A percentile compares a stretch with the other conserved stretches of the same genome.
phyloP scores from a whole-genome alignment of 1,140 invertebrate species.

The Sycophaga agraensis region DNA sequence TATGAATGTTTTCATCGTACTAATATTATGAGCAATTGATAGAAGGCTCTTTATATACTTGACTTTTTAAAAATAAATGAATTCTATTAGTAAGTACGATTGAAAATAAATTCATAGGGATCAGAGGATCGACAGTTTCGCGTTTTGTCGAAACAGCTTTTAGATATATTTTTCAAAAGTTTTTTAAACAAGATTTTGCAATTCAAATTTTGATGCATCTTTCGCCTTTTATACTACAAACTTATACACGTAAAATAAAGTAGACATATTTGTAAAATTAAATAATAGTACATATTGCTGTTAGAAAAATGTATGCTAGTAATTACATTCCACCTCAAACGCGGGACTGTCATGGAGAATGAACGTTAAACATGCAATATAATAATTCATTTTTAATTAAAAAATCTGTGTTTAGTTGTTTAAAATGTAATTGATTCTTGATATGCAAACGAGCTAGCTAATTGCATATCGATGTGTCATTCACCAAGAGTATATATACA shows the following conservation, averaged over 20 bases:
- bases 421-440: conserved; percentile 15
- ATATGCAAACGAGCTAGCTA: conserved; percentile 11
- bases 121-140: conserved; percentile 21
- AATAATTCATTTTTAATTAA: conserved; percentile 13
- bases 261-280: conserved; percentile 19
- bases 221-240: conserved; percentile 21
- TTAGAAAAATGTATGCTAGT: background rate
- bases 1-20: conserved; percentile 20
- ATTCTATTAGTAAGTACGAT: conserved; percentile 15
- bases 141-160: conserved; percentile 25
- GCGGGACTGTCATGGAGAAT: conserved; percentile 27
- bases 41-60: conserved; percentile 11
- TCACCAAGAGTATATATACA: conserved; percentile 28
- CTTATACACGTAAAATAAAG: conserved; percentile 19
- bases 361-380: conserved; percentile 24
- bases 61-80: background rate
- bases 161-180: conserved; percentile 5
- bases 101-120: conserved; percentile 14
- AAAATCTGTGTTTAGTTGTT: conserved; percentile 18
- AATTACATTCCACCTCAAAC: conserved; percentile 14
- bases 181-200: conserved; percentile 20
- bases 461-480: conserved; percentile 31
- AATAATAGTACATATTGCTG: conserved; percentile 1
- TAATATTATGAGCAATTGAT: background rate
- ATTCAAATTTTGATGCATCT: conserved; percentile 16